Conservation (phyloP, 2,888 invertebrate genomes). For the Hoplodrina blanda region DNA sequence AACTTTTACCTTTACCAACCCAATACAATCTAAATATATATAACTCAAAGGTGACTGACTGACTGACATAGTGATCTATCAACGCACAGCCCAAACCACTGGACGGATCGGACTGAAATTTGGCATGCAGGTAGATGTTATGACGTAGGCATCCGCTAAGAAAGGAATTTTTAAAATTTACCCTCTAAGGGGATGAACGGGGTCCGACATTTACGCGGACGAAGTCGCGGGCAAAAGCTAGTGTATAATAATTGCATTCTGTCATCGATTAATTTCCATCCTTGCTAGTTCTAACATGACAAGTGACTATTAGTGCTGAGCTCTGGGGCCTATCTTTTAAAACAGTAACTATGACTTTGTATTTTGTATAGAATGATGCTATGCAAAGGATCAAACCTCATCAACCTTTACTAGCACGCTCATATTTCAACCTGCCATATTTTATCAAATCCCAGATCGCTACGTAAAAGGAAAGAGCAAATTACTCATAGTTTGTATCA, state of each 20-base stretch:
- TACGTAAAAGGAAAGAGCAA: slow-evolving; percentile 49
- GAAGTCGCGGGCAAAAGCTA: too few relatives aligned
- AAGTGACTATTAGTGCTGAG: slow-evolving; percentile 8
- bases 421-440: slow-evolving; percentile 44
- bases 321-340: too few relatives aligned
- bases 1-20: background rate
- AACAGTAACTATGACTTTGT: background rate
- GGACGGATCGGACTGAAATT: too few relatives aligned
- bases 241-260: background rate
- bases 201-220: too few relatives aligned
- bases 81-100: too few relatives aligned
- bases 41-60: too few relatives aligned
- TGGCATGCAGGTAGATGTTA: too few relatives aligned
- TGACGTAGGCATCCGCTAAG: too few relatives aligned
- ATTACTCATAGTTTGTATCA: slow-evolving; percentile 46
- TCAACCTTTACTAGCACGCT: slow-evolving; percentile 9
- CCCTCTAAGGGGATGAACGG: too few relatives aligned
- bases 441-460: slow-evolving; percentile 42
- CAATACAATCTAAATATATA: slow-evolving; percentile 1
- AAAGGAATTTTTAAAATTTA: too few relatives aligned
- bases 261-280: slow-evolving; percentile 19
- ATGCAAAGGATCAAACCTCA: background rate
- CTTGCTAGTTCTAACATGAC: background rate
- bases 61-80: too few relatives aligned
- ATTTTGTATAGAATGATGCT: background rate